Evolutionary conservation across 2,797 vertebrate genomes (phyloP).

Genomic region (Poecilia picta): DNA sequence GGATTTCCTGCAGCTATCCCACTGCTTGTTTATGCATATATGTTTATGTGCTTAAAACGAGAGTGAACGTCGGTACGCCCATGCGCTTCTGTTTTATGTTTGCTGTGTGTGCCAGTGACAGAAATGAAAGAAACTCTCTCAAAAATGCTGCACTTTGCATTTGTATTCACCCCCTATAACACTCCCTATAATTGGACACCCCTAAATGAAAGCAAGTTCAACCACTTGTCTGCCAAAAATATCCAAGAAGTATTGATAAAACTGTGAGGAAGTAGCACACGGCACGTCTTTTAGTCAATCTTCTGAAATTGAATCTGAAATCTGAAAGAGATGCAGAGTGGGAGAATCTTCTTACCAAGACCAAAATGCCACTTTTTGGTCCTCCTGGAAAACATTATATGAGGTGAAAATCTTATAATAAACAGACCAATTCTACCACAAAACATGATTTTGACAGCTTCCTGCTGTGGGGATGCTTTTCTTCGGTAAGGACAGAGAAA

Average conservation of each 20-base stretch:
- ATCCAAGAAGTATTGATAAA: not conserved
- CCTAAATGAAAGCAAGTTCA: not conserved
- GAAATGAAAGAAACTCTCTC: not conserved
- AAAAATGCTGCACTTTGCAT: not conserved
- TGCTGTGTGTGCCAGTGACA: constrained; percentile 16
- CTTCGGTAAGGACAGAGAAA: not conserved
- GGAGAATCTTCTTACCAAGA: not conserved
- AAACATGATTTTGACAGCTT: not conserved
- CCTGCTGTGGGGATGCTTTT: not conserved
- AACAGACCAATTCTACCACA: not conserved
- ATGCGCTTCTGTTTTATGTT: constrained; percentile 5
- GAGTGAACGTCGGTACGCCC: constrained; percentile 16
- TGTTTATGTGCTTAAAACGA: constrained; percentile 32
- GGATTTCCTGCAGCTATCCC: constrained; percentile 27
- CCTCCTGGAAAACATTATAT: not conserved
- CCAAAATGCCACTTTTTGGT: not conserved
- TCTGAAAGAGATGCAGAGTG: not conserved
- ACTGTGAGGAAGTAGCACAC: not conserved
- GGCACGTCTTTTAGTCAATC: not conserved
- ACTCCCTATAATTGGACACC: not conserved
- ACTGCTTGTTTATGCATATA: constrained; percentile 48
- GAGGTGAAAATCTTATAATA: not conserved
- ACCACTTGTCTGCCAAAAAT: not conserved
- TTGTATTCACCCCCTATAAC: not conserved
- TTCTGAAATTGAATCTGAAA: not conserved